Conservation (phyloP, 2,113 vertebrate genomes). For the Pachycephala philippinensis region DNA sequence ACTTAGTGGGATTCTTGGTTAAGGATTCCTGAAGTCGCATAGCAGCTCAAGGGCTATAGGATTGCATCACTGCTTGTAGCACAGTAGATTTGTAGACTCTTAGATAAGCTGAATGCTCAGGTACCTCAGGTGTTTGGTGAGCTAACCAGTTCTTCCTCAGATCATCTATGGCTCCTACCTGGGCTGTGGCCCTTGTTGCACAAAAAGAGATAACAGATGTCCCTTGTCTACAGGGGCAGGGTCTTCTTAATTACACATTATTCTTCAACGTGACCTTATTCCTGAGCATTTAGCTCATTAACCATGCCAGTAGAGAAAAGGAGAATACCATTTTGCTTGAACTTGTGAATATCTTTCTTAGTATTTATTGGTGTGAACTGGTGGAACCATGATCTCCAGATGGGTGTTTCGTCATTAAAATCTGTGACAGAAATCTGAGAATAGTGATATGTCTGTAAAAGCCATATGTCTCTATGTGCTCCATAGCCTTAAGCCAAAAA, state of each 20-base stretch:
- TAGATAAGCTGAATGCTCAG: background rate
- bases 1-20: background rate
- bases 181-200: background rate
- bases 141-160: background rate
- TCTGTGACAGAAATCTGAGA: background rate
- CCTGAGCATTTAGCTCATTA: background rate
- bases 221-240: too few relatives aligned
- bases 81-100: background rate
- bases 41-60: background rate
- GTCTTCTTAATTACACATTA: background rate
- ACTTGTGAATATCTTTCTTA: background rate
- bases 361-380: background rate
- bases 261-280: background rate
- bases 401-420: background rate
- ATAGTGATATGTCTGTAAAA: background rate
- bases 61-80: background rate
- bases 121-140: background rate
- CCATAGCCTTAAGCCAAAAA: background rate
- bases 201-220: background rate
- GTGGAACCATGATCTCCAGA: background rate
- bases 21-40: background rate
- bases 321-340: background rate
- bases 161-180: background rate
- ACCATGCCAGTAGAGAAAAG: background rate
- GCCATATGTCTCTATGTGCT: background rate